Conservation (phyloP, 2,113 vertebrate species). For the Dendropsophus ebraccatus region DNA sequence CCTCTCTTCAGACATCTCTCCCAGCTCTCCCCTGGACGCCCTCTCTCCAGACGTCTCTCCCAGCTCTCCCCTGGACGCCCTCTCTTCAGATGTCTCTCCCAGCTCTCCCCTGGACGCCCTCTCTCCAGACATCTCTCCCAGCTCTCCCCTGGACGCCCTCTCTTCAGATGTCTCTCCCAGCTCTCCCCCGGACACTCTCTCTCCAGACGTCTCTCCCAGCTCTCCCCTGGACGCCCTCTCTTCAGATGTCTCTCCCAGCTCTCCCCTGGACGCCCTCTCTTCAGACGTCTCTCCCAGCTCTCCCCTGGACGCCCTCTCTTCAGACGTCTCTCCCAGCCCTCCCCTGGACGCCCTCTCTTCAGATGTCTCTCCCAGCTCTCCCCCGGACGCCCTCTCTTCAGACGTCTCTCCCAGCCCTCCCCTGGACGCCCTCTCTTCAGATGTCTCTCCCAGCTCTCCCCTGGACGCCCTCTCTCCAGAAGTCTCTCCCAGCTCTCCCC, state of each 20-base stretch:
- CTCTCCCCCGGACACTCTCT: neutral
- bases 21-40: neutral
- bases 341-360: neutral
- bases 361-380: slow-evolving; percentile 38
- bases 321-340: slow-evolving; percentile 39
- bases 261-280: neutral
- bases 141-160: neutral
- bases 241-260: slow-evolving; percentile 44
- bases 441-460: too few species aligned
- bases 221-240: neutral
- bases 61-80: neutral
- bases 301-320: neutral
- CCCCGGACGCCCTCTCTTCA: neutral
- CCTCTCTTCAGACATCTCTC: neutral
- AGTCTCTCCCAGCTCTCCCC: slow-evolving; percentile 18
- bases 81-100: slow-evolving; percentile 39
- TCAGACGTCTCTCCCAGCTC: slow-evolving; percentile 42
- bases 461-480: too few species aligned
- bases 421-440: slow-evolving; percentile 2
- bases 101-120: neutral
- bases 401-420: slow-evolving; percentile 31
- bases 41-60: neutral
- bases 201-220: slow-evolving; percentile 11
- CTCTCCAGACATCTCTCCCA: neutral
- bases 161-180: slow-evolving; percentile 43